Base-by-base conservation (phyloP, 2,113 vertebrate species). In the Dunckerocampus dactyliophorus region DNA sequence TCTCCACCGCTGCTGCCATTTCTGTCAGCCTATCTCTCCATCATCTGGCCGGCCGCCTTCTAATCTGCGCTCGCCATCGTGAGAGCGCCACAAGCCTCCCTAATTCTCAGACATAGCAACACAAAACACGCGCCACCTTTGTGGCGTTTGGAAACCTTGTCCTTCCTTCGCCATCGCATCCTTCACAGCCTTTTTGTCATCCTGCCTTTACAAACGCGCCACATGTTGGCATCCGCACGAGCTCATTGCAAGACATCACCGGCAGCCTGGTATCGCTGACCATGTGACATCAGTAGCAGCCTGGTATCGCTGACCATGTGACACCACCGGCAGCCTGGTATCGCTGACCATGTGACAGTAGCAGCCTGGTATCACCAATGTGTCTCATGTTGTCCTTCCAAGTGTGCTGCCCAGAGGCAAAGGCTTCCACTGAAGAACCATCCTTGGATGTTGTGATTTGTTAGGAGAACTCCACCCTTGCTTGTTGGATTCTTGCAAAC, bases 11-110 rank as follows among this genome's bases (percentile, higher is more conserved):
- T 1, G 63, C 77, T 75, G 66, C 65, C 62, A 72, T 68, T 64
- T 52, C 65, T 82, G 75, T 85, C 82, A 82, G 71, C 72, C 80
- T 72, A 79, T 89, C 77, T 76, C 79, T 80, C 81, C 71, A 72
- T 90, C 83, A 76, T 80, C 76, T 79, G 73, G 82, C 82, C 79
- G 57, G 76, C 67, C 63, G 61, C 54, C 61, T 55, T 59, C 75
- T 82, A 79, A 82, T 86, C 74, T 81, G 43, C 66, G 64, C 54
- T 15, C 60, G 64, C 69, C 72, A 75, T 83, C 82, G 61, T 79
- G 68, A 74, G 48, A 74, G 73, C 72, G 79, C 68, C 80, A 75
- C 67, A 70, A 80, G 78, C 57, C 49, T 45, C 34, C 69, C 55
- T 55, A 47, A 62, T 62, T 70, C 54, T 62, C 47, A 48, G 63